phyloP scores from a whole-genome alignment of 2,888 invertebrate species.

The Apodemia mormo region DNA sequence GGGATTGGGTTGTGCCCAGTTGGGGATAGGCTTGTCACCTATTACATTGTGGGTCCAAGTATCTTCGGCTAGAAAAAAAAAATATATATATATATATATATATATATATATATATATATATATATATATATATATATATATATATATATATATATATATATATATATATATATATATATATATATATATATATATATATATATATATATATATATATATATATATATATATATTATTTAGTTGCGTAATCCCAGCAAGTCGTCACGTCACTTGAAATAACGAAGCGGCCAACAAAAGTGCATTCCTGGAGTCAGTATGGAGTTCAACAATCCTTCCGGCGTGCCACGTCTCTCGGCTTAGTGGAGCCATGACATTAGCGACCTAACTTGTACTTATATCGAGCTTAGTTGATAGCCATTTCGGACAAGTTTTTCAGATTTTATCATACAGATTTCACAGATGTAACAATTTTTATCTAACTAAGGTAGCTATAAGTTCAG shows the following conservation, averaged over 20 bases:
- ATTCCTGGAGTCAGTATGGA: slow-evolving; percentile 20
- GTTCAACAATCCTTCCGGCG: slow-evolving; percentile 16
- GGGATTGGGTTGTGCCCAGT: neutral
- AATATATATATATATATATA: too few relatives aligned
- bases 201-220: too few relatives aligned
- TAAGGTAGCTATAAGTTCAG: too few relatives aligned
- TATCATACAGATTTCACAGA: too few relatives aligned
- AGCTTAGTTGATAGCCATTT: neutral
- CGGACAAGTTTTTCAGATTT: too few relatives aligned
- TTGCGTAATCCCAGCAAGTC: neutral
- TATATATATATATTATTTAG: neutral
- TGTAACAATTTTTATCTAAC: too few relatives aligned
- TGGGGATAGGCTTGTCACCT: neutral
- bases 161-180: too few relatives aligned
- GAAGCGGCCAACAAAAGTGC: slow-evolving; percentile 33
- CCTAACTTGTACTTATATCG: neutral
- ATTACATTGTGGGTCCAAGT: neutral
- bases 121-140: too few relatives aligned
- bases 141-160: too few relatives aligned
- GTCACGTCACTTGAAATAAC: slow-evolving; percentile 26
- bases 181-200: too few relatives aligned
- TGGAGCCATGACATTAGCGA: neutral
- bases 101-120: too few relatives aligned
- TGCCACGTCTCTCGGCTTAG: neutral
- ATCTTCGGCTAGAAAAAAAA: too few relatives aligned